Conservation (phyloP, 2,888 invertebrate species). For the Andrena camellia region DNA sequence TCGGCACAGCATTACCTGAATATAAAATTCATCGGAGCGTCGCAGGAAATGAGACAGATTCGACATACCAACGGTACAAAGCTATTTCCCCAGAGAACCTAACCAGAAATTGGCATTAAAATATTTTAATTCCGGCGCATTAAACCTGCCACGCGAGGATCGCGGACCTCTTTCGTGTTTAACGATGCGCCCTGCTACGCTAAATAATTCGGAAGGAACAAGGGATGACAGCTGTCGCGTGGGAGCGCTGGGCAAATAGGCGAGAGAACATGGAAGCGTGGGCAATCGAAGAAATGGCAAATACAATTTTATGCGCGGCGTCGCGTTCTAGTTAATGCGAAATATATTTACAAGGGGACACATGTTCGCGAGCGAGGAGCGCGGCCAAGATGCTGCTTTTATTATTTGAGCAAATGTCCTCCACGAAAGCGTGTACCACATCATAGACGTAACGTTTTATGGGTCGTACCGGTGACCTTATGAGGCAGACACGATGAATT, state of each 20-base stretch:
- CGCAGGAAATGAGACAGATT: background rate
- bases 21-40: background rate
- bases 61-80: background rate
- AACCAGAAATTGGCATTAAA: no score
- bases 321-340: constrained; percentile 51
- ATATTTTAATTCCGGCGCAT: no score
- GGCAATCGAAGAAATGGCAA: constrained; percentile 41
- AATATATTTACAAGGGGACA: constrained; percentile 57
- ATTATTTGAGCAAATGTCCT: constrained; percentile 64
- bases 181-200: background rate
- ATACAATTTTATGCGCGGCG: constrained; percentile 30
- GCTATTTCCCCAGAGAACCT: no score
- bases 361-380: constrained; percentile 42
- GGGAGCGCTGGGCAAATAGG: background rate
- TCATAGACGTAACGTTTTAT: constrained; percentile 71
- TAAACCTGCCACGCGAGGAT: no score
- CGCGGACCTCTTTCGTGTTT: background rate
- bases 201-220: background rate
- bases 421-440: constrained; percentile 56
- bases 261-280: background rate
- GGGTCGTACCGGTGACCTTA: constrained; percentile 71
- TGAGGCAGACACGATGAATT: constrained; percentile 62
- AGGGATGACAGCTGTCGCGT: background rate
- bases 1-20: background rate
- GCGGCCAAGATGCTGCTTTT: constrained; percentile 59